Evolutionary conservation across 1,140 invertebrate species (phyloP), one percentile per base, ranked within the genome.

Genomic region (Limonius californicus): DNA sequence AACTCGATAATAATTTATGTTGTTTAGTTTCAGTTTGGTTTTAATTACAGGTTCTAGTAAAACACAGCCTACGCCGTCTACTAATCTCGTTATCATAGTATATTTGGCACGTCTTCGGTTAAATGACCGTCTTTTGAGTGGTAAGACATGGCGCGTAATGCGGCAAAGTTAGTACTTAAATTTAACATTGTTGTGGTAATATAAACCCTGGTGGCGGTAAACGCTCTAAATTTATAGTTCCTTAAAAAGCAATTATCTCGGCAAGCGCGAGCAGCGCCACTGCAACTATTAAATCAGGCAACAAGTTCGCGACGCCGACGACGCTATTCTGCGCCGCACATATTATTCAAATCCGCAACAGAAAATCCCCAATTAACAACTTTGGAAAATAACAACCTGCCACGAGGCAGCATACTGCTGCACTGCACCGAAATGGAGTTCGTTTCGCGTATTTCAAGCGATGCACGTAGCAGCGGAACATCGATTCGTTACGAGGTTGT

Each of bases 181-280:
- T 54, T 27, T 54, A 61, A 16, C 59, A 47, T 57, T 30, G 47
- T 54, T 62, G 66, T 54, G 62, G 65, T 35, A 60, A 50, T 30
- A 54, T 50, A 27, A 64, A 64, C 50, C 50, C 21, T 43, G 18
- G 35, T 64, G 27, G 62, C 50, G 62, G 65, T 65, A 66, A 67
- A 64, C 54, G 61, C 58, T 27, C 50, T 62, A 59, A 69, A 69
- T 69, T 69, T 69, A 69, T 69, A 65, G 66, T 65, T 64, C 58
- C 63, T 69, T 65, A 69, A 67, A 67, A 69, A 65, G 68, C 63
- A 69, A 69, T 69, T 69, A 69, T 64, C 56, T 54, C 11, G 30
- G 54, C 15, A 57, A 39, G 59, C 54, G 7, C 20, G 56, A 27
- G 42, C 47, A 21, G 54, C 56, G 15, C 54, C 45, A 53, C 18